phyloP scores from a whole-genome alignment of 2,113 vertebrate genomes.

The Spermophilus dauricus region DNA sequence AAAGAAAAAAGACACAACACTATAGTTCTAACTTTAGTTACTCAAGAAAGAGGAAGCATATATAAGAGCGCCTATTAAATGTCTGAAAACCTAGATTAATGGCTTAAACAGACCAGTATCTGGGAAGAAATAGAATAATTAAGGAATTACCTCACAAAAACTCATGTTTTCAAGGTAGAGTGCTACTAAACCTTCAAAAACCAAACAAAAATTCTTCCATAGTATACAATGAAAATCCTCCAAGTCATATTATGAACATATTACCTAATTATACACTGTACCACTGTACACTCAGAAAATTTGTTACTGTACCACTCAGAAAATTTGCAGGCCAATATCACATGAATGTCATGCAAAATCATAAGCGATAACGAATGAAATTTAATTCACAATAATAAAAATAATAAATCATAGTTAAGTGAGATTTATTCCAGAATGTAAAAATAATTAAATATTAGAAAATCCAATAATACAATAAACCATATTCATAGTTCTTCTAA shows the following conservation, averaged over 20 bases:
- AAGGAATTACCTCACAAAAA: background rate
- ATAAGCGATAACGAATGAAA: background rate
- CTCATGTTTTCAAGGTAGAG: background rate
- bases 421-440: background rate
- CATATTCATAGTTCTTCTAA: background rate
- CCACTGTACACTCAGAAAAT: no score
- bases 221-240: background rate
- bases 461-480: background rate
- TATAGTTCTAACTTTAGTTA: background rate
- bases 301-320: background rate
- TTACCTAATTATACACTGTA: background rate
- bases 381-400: conserved; percentile 4
- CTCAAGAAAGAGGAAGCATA: background rate
- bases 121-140: background rate
- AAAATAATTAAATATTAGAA: background rate
- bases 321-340: background rate
- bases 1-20: background rate
- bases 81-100: background rate
- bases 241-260: conserved; percentile 15
- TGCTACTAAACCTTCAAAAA: background rate
- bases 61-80: background rate
- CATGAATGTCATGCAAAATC: background rate
- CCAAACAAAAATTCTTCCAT: background rate
- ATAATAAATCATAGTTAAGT: background rate
- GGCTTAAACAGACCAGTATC: background rate